phyloP scores from a whole-genome alignment of 1,140 invertebrate species.

The Subanguina moxae region DNA sequence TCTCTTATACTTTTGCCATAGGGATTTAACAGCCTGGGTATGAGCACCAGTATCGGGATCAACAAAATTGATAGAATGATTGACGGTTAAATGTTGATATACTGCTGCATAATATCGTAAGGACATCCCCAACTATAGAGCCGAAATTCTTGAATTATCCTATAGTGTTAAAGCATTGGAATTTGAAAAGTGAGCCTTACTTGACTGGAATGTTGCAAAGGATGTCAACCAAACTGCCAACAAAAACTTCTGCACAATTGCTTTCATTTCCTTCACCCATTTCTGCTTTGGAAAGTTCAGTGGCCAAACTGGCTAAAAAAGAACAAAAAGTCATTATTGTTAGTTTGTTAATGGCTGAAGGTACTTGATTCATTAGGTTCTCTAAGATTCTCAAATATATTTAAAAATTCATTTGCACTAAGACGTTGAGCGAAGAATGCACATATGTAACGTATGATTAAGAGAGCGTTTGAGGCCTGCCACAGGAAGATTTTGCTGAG shows the following conservation, averaged over 20 bases:
- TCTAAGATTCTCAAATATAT: constrained; percentile 32
- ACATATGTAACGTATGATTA: constrained; percentile 78
- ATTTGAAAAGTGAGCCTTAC: constrained; percentile 50
- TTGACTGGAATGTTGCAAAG: constrained; percentile 74
- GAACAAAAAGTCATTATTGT: no score
- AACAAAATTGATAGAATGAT: no score
- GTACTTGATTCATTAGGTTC: no score
- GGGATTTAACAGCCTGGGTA: no score
- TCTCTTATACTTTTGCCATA: no score
- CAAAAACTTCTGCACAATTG: constrained; percentile 42
- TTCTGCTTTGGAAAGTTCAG: constrained; percentile 12
- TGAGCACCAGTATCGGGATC: no score
- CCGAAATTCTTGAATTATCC: no score
- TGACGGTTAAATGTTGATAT: no score
- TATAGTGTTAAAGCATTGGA: no score
- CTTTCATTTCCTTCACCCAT: constrained; percentile 1
- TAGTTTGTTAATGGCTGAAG: no score
- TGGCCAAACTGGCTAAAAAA: constrained; percentile 12
- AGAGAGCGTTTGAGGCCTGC: constrained; percentile 89
- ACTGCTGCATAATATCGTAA: no score
- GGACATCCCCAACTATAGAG: no score
- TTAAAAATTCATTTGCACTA: constrained; percentile 62
- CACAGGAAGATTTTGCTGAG: constrained; percentile 82
- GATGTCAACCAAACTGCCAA: constrained; percentile 71
- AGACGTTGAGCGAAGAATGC: constrained; percentile 77